phyloP scores from a whole-genome alignment of 64 coral and sea anemone species.

The Montipora capricornis region DNA sequence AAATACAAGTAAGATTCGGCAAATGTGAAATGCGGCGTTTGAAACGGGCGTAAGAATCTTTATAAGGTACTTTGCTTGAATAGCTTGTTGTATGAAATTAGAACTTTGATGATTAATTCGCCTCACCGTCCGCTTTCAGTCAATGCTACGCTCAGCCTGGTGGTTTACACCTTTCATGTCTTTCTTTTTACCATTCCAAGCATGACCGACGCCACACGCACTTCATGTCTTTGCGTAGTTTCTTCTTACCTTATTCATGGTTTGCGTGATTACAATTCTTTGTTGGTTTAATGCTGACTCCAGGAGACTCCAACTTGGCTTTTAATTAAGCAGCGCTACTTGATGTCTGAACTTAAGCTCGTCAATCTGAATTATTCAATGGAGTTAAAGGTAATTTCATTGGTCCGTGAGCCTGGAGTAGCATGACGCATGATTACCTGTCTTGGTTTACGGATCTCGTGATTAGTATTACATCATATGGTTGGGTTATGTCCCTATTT shows the following conservation, averaged over 20 bases:
- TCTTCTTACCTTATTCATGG: background rate
- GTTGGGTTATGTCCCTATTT: background rate
- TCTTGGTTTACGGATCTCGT: background rate
- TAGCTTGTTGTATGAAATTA: too few species aligned
- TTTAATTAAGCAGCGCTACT: background rate
- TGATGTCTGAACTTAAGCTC: background rate
- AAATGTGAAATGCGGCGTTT: too few species aligned
- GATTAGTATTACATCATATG: background rate
- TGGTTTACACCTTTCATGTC: background rate
- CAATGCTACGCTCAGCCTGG: background rate
- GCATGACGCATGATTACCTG: background rate
- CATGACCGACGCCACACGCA: background rate
- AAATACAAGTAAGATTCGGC: too few species aligned
- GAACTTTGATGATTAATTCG: too few species aligned
- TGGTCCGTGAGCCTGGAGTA: background rate
- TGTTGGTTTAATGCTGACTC: background rate
- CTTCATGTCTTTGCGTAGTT: constrained; percentile 2
- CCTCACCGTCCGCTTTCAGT: too few species aligned
- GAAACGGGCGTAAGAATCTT: too few species aligned
- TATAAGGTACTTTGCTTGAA: too few species aligned
- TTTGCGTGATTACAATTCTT: background rate
- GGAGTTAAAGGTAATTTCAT: background rate
- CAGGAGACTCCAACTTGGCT: background rate
- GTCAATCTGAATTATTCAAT: background rate
- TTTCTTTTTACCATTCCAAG: background rate